phyloP scores from a whole-genome alignment of 2,888 invertebrate species.

The Scaeva pyrastri region DNA sequence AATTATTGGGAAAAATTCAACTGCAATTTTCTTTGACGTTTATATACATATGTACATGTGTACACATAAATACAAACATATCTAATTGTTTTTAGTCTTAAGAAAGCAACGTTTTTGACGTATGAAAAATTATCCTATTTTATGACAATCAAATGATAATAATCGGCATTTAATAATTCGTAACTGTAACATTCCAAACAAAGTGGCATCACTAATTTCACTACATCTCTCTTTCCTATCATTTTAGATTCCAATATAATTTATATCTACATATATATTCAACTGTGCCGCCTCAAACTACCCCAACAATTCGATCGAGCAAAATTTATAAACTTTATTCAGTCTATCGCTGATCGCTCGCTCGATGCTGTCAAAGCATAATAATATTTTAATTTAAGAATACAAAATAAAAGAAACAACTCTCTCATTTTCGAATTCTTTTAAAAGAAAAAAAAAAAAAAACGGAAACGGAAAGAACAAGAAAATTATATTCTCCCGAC shows the following conservation, averaged over 20 bases:
- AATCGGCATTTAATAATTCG: too few species aligned
- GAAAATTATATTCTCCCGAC: constrained; percentile 62
- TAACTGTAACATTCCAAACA: too few species aligned
- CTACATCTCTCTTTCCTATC: neutral
- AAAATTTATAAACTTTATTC: constrained; percentile 77
- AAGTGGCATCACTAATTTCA: constrained; percentile 52
- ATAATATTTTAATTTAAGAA: constrained; percentile 55
- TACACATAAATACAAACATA: too few species aligned
- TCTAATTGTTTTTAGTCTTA: too few species aligned
- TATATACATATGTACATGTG: too few species aligned
- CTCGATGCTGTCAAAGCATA: constrained; percentile 81
- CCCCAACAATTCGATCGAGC: constrained; percentile 64
- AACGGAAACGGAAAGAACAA: constrained; percentile 72
- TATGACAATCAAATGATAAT: too few species aligned
- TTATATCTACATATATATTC: constrained; percentile 5
- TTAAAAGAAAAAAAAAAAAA: constrained; percentile 59
- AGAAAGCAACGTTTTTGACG: too few species aligned
- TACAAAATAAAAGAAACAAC: constrained; percentile 41
- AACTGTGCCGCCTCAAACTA: constrained; percentile 23
- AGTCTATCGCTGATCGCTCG: constrained; percentile 83
- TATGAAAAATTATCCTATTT: too few species aligned
- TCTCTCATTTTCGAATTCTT: constrained; percentile 67
- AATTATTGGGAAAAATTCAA: too few species aligned
- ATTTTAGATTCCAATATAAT: constrained; percentile 28
- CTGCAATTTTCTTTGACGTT: too few species aligned